Conservation (phyloP, 2,888 invertebrate genomes). For the Hypomecis atomaria region DNA sequence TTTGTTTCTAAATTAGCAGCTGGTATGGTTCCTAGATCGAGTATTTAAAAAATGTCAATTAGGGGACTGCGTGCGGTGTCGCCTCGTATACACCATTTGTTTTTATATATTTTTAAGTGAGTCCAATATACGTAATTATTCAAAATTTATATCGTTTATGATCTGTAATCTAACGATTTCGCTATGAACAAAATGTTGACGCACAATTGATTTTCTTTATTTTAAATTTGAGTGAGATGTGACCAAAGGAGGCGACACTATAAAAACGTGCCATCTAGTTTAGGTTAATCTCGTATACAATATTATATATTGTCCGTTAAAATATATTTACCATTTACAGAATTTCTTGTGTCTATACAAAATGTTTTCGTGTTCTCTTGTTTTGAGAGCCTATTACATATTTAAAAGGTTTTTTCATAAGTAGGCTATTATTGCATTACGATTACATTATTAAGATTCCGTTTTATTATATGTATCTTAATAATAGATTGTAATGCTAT, state of each 20-base stretch:
- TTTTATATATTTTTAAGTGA: constrained; percentile 45
- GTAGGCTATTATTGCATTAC: constrained; percentile 58
- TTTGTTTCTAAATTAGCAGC: constrained; percentile 83
- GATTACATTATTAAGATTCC: constrained; percentile 61
- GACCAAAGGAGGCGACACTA: constrained; percentile 84
- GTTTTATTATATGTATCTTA: constrained; percentile 53
- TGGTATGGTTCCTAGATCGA: constrained; percentile 85
- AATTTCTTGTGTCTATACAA: constrained; percentile 85
- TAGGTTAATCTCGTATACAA: constrained; percentile 86
- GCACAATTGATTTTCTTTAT: constrained; percentile 81
- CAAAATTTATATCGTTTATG: constrained; percentile 49
- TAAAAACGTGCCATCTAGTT: constrained; percentile 85
- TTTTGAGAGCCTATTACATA: constrained; percentile 84
- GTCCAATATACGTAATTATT: constrained; percentile 59
- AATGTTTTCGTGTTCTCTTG: constrained; percentile 85
- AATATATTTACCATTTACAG: constrained; percentile 86
- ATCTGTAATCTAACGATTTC: constrained; percentile 52
- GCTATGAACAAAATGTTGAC: constrained; percentile 68
- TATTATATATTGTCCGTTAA: constrained; percentile 85
- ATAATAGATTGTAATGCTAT: constrained; percentile 58
- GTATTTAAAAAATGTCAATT: constrained; percentile 83
- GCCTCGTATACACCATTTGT: constrained; percentile 63
- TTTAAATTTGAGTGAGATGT: constrained; percentile 63
- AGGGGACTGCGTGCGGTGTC: constrained; percentile 83
- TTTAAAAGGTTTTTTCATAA: constrained; percentile 72